Base-by-base conservation (phyloP, 2,888 invertebrate genomes). In the Hirtodrosophila duncani region DNA sequence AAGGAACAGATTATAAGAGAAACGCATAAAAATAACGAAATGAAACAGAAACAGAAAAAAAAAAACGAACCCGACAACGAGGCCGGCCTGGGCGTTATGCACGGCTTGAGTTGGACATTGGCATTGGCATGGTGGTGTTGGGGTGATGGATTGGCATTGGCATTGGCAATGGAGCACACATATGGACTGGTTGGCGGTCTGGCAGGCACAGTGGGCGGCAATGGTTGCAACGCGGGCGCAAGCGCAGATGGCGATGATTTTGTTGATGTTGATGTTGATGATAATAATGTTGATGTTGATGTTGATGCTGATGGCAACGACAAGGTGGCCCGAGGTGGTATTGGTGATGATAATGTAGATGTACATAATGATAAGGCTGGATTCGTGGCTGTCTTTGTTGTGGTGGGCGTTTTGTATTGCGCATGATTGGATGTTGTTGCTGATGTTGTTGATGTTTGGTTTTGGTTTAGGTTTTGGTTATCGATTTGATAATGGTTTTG, bases 61-160 rank as follows among this genome's bases (percentile, higher is more conserved):
- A 23, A 14, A 61, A 82, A 86, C 84, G 82, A 86, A 87, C 86
- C 82, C 78, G 82, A 80, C 85, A 86, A 84, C 60, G 87, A 87
- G 75, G 87, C 87, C 78, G 87, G 87, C 83, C 87, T 83, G 41
- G 26, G 44, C 39, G 52, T 56, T 51, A n/a, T n/a, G 16, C n/a
- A 6, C 8, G 5, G 26, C 3, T 8, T 4, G 3, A 8, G n/a
- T n/a, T n/a, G n/a, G 46, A 57, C 39, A 65, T 38, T 63, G 51
- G 61, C 20, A 48, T 49, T 66, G 45, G 61, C 57, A 61, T 48
- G 50, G 37, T n/a, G n/a, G n/a, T n/a, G n/a, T n/a, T n/a, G n/a
- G n/a, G n/a, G n/a, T n/a, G n/a, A n/a, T n/a, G 63, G 55, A 42
- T 56, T 41, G 18, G 42, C 9, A 42, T 18, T 17, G 24, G 50